phyloP scores from a whole-genome alignment of 2,113 vertebrate species.

The Stegastes partitus region DNA sequence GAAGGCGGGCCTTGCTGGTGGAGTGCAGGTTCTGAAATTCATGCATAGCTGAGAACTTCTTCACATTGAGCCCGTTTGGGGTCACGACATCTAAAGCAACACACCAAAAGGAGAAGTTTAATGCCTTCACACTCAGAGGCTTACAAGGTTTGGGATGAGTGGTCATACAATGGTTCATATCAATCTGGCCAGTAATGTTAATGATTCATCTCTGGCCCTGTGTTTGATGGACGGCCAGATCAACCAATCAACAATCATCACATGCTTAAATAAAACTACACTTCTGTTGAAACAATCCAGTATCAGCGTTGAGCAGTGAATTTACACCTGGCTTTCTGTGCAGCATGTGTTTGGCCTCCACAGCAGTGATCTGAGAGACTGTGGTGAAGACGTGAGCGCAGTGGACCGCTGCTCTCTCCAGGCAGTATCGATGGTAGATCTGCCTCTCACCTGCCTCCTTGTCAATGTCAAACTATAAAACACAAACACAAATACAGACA shows the following conservation, averaged over 20 bases:
- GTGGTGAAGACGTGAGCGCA: conserved; percentile 97
- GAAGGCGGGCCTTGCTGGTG: conserved; percentile 92
- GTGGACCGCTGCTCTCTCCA: conserved; percentile 93
- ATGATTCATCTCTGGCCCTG: too few species aligned
- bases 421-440: conserved; percentile 97
- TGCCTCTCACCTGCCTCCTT: conserved; percentile 96
- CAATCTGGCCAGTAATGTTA: too few species aligned
- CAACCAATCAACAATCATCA: background rate
- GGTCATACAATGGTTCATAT: too few species aligned
- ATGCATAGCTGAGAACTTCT: conserved; percentile 98
- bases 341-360: conserved; percentile 95
- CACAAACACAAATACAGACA: conserved; percentile 5
- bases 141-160: background rate
- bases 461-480: conserved; percentile 92
- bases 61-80: conserved; percentile 96
- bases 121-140: background rate
- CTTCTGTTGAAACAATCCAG: background rate
- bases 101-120: background rate
- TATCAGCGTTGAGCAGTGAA: background rate
- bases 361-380: conserved; percentile 95
- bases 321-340: conserved; percentile 92
- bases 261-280: background rate
- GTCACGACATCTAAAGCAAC: conserved; percentile 93
- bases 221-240: background rate
- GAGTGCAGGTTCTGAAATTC: conserved; percentile 99